Conservation (phyloP, 1,140 invertebrate genomes). For the Himalopsyche phryganea region DNA sequence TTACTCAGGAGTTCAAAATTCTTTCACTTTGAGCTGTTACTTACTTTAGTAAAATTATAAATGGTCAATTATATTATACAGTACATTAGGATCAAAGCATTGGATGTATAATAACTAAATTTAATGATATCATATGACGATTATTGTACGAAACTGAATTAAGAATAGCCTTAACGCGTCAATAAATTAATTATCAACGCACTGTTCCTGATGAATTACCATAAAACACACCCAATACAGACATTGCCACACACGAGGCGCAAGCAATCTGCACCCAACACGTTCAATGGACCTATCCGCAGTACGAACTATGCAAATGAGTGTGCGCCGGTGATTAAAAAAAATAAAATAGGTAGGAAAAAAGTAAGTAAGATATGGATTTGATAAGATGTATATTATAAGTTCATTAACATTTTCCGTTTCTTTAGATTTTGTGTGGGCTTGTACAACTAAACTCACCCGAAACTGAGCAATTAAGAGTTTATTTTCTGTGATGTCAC, state of each 20-base stretch:
- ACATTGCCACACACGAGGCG: conserved; percentile 14
- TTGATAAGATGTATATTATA: conserved; percentile 25
- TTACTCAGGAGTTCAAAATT: too few relatives aligned
- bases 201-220: conserved; percentile 2
- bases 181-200: background rate
- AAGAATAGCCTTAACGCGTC: too few relatives aligned
- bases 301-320: conserved; percentile 11
- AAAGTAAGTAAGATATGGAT: conserved; percentile 8
- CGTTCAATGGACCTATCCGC: background rate
- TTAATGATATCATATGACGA: too few relatives aligned
- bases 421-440: background rate
- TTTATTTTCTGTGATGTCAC: too few relatives aligned
- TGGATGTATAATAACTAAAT: too few relatives aligned
- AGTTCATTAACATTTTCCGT: conserved; percentile 16
- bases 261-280: conserved; percentile 16
- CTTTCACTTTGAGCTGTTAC: too few relatives aligned
- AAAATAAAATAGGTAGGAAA: conserved; percentile 5
- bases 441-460: too few relatives aligned
- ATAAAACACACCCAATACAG: conserved; percentile 6
- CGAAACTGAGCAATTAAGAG: too few relatives aligned
- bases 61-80: too few relatives aligned
- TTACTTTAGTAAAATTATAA: too few relatives aligned
- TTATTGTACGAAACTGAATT: too few relatives aligned
- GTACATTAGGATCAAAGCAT: too few relatives aligned
- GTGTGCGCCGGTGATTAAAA: conserved; percentile 11